These are phyloP conservation scores for Odontomyia ornata DNA, from an alignment of 2,888 invertebrate species.

Conservation along the genomic window DNA sequence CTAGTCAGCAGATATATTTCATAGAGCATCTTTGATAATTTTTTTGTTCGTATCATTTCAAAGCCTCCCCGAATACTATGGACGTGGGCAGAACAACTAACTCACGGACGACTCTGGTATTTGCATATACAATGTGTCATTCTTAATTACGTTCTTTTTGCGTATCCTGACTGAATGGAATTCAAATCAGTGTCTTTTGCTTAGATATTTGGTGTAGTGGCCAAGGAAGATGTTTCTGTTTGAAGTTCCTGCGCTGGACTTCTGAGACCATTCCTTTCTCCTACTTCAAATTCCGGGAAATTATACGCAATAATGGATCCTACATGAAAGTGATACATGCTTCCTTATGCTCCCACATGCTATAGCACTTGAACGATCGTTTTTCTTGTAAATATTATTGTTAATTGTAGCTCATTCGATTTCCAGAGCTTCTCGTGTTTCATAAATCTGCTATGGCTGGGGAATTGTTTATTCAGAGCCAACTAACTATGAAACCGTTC, in stretches of 20 bases:
- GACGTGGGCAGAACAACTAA: slow-evolving; percentile 4
- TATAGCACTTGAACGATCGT: neutral
- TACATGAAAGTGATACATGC: no score
- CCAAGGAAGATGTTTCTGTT: neutral
- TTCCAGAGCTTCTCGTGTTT: neutral
- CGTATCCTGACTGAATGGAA: neutral
- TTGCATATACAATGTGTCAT: slow-evolving; percentile 25
- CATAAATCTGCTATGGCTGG: neutral
- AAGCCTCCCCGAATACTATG: neutral
- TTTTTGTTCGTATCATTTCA: neutral
- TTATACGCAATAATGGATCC: no score
- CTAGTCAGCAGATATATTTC: neutral
- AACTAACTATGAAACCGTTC: neutral
- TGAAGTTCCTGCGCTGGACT: no score
- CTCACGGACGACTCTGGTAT: neutral
- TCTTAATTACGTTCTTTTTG: slow-evolving; percentile 18
- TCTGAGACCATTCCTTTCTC: no score
- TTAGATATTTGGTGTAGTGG: neutral
- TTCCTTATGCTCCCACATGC: neutral
- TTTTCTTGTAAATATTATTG: slow-evolving; percentile 6
- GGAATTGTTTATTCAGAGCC: neutral
- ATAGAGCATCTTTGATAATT: neutral
- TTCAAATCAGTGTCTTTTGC: slow-evolving; percentile 17
- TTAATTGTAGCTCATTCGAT: neutral
- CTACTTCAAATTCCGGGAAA: no score